phyloP scores from a whole-genome alignment of 2,888 invertebrate genomes.

The Yponomeuta plumbellus region DNA sequence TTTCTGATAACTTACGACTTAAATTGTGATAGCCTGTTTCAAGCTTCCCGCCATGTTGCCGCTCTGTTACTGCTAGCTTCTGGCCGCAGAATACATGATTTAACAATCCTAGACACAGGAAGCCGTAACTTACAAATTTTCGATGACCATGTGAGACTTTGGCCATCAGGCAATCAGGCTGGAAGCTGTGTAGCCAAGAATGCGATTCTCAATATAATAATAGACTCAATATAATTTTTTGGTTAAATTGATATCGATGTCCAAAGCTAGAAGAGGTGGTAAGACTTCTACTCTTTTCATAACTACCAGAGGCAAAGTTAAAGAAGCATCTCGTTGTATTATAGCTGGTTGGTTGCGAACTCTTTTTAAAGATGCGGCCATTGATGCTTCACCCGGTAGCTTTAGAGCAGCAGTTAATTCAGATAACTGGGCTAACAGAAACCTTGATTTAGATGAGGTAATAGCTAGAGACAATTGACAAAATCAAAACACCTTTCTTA shows the following conservation, averaged over 20 bases:
- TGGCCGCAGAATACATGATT: slow-evolving; percentile 24
- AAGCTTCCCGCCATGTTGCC: slow-evolving; percentile 16
- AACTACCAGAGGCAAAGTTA: too few relatives aligned
- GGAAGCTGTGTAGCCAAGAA: slow-evolving; percentile 21
- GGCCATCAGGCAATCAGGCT: slow-evolving; percentile 26
- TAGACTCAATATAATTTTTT: slow-evolving; percentile 19
- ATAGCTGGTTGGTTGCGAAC: too few relatives aligned
- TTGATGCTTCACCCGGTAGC: too few relatives aligned
- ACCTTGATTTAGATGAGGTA: too few relatives aligned
- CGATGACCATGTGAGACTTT: slow-evolving; percentile 21
- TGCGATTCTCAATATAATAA: background rate
- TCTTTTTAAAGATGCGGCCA: too few relatives aligned
- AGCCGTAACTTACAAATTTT: slow-evolving; percentile 7
- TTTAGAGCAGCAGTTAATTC: too few relatives aligned
- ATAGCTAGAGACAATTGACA: too few relatives aligned
- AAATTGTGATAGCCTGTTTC: slow-evolving; percentile 16
- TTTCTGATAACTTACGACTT: slow-evolving; percentile 4
- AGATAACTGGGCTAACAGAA: too few relatives aligned
- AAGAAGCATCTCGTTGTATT: too few relatives aligned
- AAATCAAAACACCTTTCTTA: too few relatives aligned
- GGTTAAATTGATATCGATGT: slow-evolving; percentile 16
- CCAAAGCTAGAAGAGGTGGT: background rate
- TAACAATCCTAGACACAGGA: slow-evolving; percentile 11
- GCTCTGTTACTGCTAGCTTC: slow-evolving; percentile 21
- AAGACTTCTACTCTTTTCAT: too few relatives aligned